phyloP scores from a whole-genome alignment of 2,888 invertebrate genomes.

The Drosophila neotestacea region DNA sequence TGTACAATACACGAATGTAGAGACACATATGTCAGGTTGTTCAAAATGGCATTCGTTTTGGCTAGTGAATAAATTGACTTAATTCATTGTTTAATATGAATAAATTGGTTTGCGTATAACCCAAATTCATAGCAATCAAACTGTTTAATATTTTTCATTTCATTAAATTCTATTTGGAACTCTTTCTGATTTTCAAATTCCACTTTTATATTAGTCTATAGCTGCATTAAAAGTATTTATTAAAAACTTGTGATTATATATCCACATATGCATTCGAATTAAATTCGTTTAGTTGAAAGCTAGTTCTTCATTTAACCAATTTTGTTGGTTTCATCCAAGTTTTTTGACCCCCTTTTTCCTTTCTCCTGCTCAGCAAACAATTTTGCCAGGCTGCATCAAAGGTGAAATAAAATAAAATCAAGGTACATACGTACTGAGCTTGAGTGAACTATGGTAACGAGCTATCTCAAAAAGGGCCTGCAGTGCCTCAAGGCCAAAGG shows the following conservation, averaged over 20 bases:
- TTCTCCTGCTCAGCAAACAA: conserved; percentile 11
- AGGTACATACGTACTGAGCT: conserved; percentile 22
- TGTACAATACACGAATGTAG: conserved; percentile 2
- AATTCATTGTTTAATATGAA: conserved; percentile 1
- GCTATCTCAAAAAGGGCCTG: conserved; percentile 24
- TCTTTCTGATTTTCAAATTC: neutral
- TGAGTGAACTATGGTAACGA: conserved; percentile 35
- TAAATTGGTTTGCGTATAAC: neutral
- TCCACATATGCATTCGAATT: too few species aligned
- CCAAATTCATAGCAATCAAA: neutral
- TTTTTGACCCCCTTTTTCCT: neutral
- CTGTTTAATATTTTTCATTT: neutral
- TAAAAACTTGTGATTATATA: too few species aligned
- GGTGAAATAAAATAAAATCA: conserved; percentile 32
- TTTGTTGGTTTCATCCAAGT: conserved; percentile 7
- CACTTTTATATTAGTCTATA: neutral
- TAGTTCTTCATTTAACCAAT: conserved; percentile 8
- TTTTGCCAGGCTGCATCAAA: conserved; percentile 22
- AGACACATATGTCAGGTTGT: neutral
- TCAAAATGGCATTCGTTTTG: neutral
- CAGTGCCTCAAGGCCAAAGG: conserved; percentile 35
- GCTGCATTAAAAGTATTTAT: too few species aligned
- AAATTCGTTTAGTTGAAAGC: neutral
- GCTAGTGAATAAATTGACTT: conserved; percentile 18
- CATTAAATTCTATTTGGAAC: neutral